Percentiles rank a stretch among this genome's conserved stretches.
Conservation (phyloP, 92 coral and sea anemone genomes). For the Bergia sp. region DNA sequence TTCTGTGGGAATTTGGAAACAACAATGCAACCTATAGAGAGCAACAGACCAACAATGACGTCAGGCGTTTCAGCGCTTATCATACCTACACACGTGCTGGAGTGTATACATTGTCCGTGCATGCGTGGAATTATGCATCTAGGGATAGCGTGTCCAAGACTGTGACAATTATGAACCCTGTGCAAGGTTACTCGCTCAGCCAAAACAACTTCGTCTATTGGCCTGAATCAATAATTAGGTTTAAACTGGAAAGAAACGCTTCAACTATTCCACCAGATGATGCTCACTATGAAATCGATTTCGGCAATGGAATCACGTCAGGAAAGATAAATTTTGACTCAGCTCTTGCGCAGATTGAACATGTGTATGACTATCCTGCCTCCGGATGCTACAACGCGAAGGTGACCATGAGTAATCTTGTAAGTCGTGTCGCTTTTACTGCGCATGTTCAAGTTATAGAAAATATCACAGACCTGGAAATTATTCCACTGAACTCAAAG, state of each 20-base stretch:
- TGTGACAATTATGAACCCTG: slow-evolving; percentile 62
- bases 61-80: slow-evolving; percentile 34
- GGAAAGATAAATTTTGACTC: slow-evolving; percentile 29
- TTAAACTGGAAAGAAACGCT: slow-evolving; percentile 49
- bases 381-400: slow-evolving; percentile 75
- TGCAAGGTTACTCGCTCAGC: slow-evolving; percentile 62
- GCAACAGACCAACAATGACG: slow-evolving; percentile 39
- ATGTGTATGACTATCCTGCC: slow-evolving; percentile 45
- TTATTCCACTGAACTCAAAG: slow-evolving; percentile 56
- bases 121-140: slow-evolving; percentile 60
- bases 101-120: slow-evolving; percentile 51
- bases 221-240: slow-evolving; percentile 54
- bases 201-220: slow-evolving; percentile 39
- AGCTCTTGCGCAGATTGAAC: slow-evolving; percentile 35
- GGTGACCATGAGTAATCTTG: slow-evolving; percentile 65
- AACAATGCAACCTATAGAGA: slow-evolving; percentile 34
- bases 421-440: slow-evolving; percentile 60
- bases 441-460: slow-evolving; percentile 66
- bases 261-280: slow-evolving; percentile 49
- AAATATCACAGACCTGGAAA: slow-evolving; percentile 44
- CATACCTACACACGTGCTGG: slow-evolving; percentile 59
- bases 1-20: slow-evolving; percentile 79
- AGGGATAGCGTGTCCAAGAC: background rate
- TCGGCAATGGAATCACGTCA: slow-evolving; percentile 60
- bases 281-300: slow-evolving; percentile 65